These are phyloP conservation scores for Eristalis tenax DNA, from an alignment of 2,888 invertebrate species.

Conservation along the genomic window DNA sequence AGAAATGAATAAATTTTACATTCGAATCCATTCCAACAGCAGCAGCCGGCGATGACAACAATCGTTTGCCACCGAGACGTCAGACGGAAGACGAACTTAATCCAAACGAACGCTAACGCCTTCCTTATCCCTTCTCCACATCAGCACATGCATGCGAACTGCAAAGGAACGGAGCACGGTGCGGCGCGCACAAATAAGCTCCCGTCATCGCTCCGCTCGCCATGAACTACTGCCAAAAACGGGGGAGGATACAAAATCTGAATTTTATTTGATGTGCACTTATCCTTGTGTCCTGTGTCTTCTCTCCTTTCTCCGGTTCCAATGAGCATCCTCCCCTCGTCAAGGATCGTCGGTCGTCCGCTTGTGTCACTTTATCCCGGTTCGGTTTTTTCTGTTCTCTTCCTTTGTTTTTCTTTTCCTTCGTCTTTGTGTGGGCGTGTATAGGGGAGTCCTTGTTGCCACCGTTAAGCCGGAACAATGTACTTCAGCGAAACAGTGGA, in stretches of 20 bases:
- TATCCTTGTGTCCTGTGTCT: constrained; percentile 42
- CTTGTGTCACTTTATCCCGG: background rate
- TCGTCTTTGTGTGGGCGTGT: background rate
- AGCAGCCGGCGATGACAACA: background rate
- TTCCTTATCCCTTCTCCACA: background rate
- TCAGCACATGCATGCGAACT: background rate
- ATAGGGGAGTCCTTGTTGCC: constrained; percentile 15
- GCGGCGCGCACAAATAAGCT: background rate
- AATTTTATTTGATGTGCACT: constrained; percentile 66
- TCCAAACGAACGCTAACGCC: background rate
- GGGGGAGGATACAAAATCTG: constrained; percentile 40
- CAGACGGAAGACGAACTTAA: background rate
- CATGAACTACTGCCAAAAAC: background rate
- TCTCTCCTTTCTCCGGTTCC: background rate
- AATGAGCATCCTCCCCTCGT: no score
- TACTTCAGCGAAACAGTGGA: constrained; percentile 37
- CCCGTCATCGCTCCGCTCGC: background rate
- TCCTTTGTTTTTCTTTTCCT: background rate
- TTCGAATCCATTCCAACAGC: constrained; percentile 19
- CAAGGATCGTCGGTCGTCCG: background rate
- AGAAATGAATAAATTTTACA: constrained; percentile 43
- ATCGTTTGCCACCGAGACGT: background rate
- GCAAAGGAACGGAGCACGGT: no score
- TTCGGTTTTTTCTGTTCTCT: background rate
- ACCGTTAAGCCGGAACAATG: constrained; percentile 60